Base-by-base conservation (phyloP, 1,140 invertebrate species). In the Drosophila albomicans region DNA sequence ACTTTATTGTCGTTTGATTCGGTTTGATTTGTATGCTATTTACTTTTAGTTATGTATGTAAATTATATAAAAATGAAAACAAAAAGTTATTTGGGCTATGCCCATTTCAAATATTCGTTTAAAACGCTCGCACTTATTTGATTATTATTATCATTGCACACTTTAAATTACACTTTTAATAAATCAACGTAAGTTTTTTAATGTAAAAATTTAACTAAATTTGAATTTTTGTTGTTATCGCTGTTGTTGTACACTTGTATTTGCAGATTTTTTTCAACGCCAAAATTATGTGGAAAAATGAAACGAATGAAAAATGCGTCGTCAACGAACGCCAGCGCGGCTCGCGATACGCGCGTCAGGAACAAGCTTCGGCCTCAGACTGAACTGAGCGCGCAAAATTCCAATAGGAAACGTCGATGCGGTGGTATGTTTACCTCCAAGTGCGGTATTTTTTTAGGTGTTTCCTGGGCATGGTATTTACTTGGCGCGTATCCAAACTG, bases 241-340 rank as follows among this genome's bases (percentile, higher is more conserved):
- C 54, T 54, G 62, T 43, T 65, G 41, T 54, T 28, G 4, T 43
- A 6, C 11, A 25, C 13, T 63, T 43, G 5, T 30, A 46, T 11
- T 13, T 43, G 6, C 66, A 25, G 20, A 57, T 70, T 73, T 71
- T 76, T 79, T 74, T 82, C 71, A 89, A 78, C 81, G 80, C 68
- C 75, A 89, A 84, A 84, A 52, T 62, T 8, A 28, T 77, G 72
- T 82, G 82, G 68, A 85, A 71, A 71, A 75, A 75, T 81, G 56
- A 79, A 89, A 82, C 85, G 81, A 85, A 82, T 82, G 82, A 82
- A 89, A 78, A 84, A 78, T 68, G 70, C 81, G 78, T 75, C 75
- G 67, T 38, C 25, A 73, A 67, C 75, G 75, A 67, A 67, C 75
- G 70, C 75, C 6, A 48, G 15, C 63, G 57, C 63, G 49, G 20